Conservation (phyloP, 2,113 vertebrate genomes). For the Erpornis zantholeuca region DNA sequence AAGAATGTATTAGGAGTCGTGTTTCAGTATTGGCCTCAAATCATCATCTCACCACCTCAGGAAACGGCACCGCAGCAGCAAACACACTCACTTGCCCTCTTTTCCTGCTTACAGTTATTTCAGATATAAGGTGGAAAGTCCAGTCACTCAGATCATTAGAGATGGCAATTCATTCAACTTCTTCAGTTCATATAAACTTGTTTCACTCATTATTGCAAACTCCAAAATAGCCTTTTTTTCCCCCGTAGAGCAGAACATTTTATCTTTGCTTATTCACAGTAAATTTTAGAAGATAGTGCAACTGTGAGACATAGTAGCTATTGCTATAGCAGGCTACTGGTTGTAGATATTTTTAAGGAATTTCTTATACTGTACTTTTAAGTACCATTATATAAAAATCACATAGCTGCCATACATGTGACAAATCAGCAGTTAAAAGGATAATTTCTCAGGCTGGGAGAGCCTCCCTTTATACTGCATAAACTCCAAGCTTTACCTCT, state of each 20-base stretch:
- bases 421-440: not conserved
- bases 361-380: not conserved
- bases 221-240: not conserved
- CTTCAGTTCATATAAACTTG: not conserved
- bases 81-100: not conserved
- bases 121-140: not conserved
- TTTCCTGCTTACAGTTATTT: not conserved
- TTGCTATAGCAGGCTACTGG: not conserved
- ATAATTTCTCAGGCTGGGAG: not conserved
- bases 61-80: not conserved
- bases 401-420: not conserved
- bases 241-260: not conserved
- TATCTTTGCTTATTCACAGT: not conserved
- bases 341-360: slow-evolving; percentile 12
- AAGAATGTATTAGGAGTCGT: not conserved
- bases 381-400: not conserved
- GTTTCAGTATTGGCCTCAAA: not conserved
- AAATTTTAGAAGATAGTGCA: slow-evolving; percentile 5
- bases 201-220: not conserved
- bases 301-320: not conserved
- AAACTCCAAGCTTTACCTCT: not conserved
- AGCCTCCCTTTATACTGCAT: not conserved
- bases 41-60: not conserved
- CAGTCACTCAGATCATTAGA: not conserved
- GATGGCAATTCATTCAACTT: not conserved